These are phyloP conservation scores for Bradypus variegatus DNA, from an alignment of 2,797 vertebrate species.

Conservation along the genomic window DNA sequence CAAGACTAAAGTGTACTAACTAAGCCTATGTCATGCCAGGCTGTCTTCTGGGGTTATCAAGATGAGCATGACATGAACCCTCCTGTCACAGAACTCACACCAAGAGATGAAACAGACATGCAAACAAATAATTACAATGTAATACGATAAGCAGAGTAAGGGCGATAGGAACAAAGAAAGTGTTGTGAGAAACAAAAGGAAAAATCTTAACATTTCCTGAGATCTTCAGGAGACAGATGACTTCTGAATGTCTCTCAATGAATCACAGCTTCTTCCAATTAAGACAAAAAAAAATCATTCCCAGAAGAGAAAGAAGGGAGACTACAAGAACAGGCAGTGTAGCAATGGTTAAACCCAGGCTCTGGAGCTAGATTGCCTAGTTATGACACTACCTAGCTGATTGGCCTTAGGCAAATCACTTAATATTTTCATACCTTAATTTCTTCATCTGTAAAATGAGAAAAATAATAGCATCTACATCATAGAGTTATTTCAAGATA, in stretches of 20 bases:
- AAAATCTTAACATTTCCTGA: background rate
- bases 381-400: background rate
- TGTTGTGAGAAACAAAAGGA: background rate
- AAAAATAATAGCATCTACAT: background rate
- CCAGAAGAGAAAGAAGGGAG: background rate
- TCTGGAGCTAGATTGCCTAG: background rate
- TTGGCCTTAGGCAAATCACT: background rate
- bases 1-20: too few species aligned
- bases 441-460: background rate
- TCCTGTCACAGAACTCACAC: too few species aligned
- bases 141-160: too few species aligned
- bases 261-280: background rate
- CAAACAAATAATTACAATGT: accelerated
- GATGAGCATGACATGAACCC: accelerated
- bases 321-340: background rate
- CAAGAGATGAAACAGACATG: accelerated
- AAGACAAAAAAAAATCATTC: background rate
- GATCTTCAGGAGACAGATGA: background rate
- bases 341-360: background rate
- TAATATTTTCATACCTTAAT: background rate
- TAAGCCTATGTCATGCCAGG: accelerated
- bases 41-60: background rate
- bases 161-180: background rate
- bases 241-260: background rate
- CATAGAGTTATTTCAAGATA: background rate